Percentiles rank a stretch among this genome's conserved stretches.
These are phyloP conservation scores for Palaemon carinicauda DNA, from an alignment of 1,140 invertebrate genomes.

Conservation along the genomic window DNA sequence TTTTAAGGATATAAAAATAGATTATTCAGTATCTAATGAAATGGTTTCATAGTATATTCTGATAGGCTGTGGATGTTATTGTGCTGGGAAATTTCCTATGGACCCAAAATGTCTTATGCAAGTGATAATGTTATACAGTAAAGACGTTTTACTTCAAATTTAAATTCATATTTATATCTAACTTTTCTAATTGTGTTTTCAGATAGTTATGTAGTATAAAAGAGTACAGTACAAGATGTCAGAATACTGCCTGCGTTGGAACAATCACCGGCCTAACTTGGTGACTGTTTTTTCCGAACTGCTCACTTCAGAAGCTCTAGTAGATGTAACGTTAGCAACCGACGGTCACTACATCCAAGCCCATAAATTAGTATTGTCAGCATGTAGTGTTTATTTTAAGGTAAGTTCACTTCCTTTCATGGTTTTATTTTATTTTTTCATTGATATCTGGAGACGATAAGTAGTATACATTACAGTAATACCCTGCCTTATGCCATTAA, in stretches of 20 bases:
- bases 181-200: background rate
- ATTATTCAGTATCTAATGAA: no score
- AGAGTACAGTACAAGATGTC: slow-evolving; percentile 28
- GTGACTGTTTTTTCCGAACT: slow-evolving; percentile 84
- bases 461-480: no score
- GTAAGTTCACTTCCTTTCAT: background rate
- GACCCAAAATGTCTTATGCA: no score
- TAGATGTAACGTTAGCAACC: slow-evolving; percentile 86
- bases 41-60: no score
- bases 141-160: no score
- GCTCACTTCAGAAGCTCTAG: slow-evolving; percentile 80
- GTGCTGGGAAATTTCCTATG: no score
- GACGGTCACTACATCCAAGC: slow-evolving; percentile 84
- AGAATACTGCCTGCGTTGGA: slow-evolving; percentile 87
- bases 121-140: background rate
- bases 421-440: no score
- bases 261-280: slow-evolving; percentile 89
- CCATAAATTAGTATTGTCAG: slow-evolving; percentile 85
- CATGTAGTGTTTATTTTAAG: slow-evolving; percentile 83
- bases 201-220: slow-evolving; percentile 21
- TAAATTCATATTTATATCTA: background rate
- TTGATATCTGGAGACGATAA: no score
- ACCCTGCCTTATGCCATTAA: no score
- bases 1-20: no score
- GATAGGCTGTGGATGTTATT: no score